These are phyloP conservation scores for Gila orcuttii DNA, from an alignment of 2,113 vertebrate genomes.

Conservation along the genomic window DNA sequence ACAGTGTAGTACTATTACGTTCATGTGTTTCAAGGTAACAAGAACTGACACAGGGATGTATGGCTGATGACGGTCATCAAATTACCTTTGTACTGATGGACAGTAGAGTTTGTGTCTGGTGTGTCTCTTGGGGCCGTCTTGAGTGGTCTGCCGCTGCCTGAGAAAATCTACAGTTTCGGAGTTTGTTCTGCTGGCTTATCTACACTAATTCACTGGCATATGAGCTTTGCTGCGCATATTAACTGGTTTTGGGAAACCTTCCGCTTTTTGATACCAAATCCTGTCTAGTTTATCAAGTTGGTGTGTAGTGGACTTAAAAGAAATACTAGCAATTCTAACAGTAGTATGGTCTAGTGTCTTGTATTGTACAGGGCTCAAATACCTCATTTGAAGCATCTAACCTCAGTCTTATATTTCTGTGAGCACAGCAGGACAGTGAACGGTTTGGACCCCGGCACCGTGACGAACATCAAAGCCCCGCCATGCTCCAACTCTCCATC, in stretches of 20 bases:
- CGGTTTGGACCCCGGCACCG: conserved; percentile 81
- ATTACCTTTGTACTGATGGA: conserved; percentile 24
- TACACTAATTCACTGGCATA: background rate
- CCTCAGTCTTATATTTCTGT: conserved; percentile 44
- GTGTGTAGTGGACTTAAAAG: background rate
- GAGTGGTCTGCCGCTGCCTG: background rate
- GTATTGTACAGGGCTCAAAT: background rate
- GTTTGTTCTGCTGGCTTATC: conserved; percentile 14
- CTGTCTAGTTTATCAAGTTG: background rate
- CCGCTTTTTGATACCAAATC: background rate
- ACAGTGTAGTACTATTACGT: background rate
- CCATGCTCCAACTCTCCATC: conserved; percentile 81
- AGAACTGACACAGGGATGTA: background rate
- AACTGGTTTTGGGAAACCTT: background rate
- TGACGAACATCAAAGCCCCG: conserved; percentile 75
- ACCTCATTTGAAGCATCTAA: background rate
- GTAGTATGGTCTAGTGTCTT: background rate
- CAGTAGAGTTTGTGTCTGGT: conserved; percentile 31
- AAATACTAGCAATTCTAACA: background rate
- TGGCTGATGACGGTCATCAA: conserved; percentile 9
- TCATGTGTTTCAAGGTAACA: background rate
- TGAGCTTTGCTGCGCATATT: conserved; percentile 21
- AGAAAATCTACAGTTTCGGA: background rate
- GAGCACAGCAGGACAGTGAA: conserved; percentile 80
- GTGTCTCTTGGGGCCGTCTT: background rate